Conservation (phyloP, 1,140 invertebrate species). For the Aethina tumida region DNA sequence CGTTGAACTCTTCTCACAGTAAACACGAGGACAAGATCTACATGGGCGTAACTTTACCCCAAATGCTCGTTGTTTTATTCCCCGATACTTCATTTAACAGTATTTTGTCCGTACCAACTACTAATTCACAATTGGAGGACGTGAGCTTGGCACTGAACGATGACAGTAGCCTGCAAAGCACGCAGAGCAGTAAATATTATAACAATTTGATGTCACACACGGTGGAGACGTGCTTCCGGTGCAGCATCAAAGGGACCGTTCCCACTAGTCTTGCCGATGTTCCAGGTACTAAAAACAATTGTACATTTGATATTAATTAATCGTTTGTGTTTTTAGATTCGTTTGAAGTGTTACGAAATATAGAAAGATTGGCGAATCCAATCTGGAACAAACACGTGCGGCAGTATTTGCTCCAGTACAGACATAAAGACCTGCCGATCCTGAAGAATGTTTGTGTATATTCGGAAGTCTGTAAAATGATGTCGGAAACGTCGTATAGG, state of each 20-base stretch:
- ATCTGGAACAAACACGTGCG: slow-evolving; percentile 54
- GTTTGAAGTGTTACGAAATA: slow-evolving; percentile 46
- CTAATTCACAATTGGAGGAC: too few species aligned
- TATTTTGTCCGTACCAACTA: too few species aligned
- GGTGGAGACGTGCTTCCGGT: not conserved
- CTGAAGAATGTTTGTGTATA: slow-evolving; percentile 89
- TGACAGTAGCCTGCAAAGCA: too few species aligned
- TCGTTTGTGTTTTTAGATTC: slow-evolving; percentile 14
- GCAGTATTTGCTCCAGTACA: slow-evolving; percentile 63
- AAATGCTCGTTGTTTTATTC: slow-evolving; percentile 57
- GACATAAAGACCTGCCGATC: slow-evolving; percentile 72
- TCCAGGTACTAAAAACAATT: not conserved
- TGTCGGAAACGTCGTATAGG: slow-evolving; percentile 72
- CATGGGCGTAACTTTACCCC: slow-evolving; percentile 71
- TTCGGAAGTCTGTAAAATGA: slow-evolving; percentile 76
- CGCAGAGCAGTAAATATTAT: not conserved
- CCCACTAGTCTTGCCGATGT: too few species aligned
- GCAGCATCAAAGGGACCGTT: too few species aligned
- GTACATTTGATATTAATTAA: not conserved
- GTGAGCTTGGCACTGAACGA: too few species aligned
- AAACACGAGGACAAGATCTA: slow-evolving; percentile 44
- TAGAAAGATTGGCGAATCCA: slow-evolving; percentile 58
- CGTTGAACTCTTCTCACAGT: slow-evolving; percentile 15
- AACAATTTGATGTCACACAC: not conserved
- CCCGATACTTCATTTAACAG: too few species aligned